phyloP scores from a whole-genome alignment of 2,113 vertebrate genomes.

The Anolis carolinensis region DNA sequence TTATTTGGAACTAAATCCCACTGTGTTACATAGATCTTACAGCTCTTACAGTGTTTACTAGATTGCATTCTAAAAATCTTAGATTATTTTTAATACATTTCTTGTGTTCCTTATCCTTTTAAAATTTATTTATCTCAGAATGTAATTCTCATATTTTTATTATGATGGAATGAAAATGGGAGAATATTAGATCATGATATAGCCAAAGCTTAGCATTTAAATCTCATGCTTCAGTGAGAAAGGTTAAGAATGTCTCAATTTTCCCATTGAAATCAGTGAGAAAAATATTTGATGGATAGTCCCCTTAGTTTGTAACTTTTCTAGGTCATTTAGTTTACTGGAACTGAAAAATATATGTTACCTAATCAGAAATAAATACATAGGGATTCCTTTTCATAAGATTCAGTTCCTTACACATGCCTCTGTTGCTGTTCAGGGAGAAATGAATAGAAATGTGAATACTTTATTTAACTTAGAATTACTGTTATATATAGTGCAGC shows the following conservation, averaged over 20 bases:
- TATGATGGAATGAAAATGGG: background rate
- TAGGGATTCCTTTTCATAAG: background rate
- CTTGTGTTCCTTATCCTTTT: background rate
- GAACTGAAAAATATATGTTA: background rate
- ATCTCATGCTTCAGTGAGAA: background rate
- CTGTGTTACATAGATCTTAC: background rate
- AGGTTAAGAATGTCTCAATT: background rate
- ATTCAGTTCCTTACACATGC: background rate
- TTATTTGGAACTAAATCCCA: background rate
- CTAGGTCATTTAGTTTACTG: background rate
- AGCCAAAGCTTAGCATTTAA: background rate
- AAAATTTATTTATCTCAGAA: background rate
- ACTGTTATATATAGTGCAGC: background rate
- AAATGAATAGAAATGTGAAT: background rate
- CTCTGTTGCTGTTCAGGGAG: background rate
- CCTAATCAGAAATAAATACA: background rate
- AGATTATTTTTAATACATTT: background rate
- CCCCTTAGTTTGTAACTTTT: background rate
- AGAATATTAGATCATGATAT: background rate
- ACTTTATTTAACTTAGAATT: background rate
- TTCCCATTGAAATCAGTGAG: background rate
- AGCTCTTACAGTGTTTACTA: background rate
- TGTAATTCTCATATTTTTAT: background rate
- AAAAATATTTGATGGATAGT: background rate
- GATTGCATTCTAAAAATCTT: background rate